phyloP scores from a whole-genome alignment of 2,888 invertebrate species.

The Melieria omissa region DNA sequence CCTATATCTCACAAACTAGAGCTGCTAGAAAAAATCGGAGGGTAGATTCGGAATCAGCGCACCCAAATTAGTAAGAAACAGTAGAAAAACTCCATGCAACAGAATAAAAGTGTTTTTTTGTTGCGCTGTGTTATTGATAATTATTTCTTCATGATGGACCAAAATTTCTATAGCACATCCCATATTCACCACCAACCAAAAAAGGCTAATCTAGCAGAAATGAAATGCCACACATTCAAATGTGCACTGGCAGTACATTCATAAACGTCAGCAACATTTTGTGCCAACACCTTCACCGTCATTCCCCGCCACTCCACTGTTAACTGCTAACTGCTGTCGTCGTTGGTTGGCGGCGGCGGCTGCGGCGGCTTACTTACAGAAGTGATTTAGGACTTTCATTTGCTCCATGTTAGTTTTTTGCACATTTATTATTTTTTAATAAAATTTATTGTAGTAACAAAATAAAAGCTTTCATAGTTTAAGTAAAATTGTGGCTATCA shows the following conservation, averaged over 20 bases:
- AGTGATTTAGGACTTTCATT: slow-evolving; percentile 50
- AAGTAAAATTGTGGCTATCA: slow-evolving; percentile 48
- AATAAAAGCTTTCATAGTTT: slow-evolving; percentile 1
- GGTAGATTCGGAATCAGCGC: no score
- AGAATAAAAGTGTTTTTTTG: no score
- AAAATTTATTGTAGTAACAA: slow-evolving; percentile 32
- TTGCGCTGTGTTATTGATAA: no score
- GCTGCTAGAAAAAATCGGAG: no score
- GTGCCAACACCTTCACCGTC: slow-evolving; percentile 38
- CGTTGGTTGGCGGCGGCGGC: slow-evolving; percentile 34
- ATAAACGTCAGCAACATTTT: slow-evolving; percentile 42
- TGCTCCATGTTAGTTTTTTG: slow-evolving; percentile 48
- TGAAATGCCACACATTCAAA: slow-evolving; percentile 24
- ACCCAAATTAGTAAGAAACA: no score
- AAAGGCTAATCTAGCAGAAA: slow-evolving; percentile 33
- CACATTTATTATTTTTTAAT: slow-evolving; percentile 44
- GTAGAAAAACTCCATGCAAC: no score
- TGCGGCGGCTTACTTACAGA: slow-evolving; percentile 41
- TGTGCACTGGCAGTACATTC: slow-evolving; percentile 27
- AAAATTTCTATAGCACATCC: not conserved
- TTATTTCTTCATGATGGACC: not conserved
- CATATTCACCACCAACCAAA: not conserved
- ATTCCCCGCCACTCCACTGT: no score
- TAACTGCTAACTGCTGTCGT: no score
- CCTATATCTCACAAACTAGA: no score